Evolutionary conservation across 2,888 invertebrate genomes (phyloP).

Genomic region (Acleris laterana): DNA sequence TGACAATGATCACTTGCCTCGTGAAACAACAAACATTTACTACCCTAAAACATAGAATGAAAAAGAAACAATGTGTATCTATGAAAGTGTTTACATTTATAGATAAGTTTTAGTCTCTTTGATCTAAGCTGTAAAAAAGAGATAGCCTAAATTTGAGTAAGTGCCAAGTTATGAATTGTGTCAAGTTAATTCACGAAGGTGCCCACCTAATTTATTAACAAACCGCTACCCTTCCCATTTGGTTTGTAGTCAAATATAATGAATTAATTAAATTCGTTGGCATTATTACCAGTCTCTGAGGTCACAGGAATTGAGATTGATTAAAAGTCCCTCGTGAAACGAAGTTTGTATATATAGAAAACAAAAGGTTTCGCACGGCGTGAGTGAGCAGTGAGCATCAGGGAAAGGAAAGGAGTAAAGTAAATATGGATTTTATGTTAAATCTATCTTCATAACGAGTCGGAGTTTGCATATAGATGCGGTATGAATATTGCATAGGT

Average conservation of each 20-base stretch:
- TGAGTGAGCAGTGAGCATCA: conserved; percentile 6
- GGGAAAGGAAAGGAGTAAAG: conserved; percentile 16
- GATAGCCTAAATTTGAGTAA: too few relatives aligned
- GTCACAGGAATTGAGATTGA: conserved; percentile 33
- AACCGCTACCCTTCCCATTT: too few relatives aligned
- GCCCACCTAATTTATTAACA: too few relatives aligned
- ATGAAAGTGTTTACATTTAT: too few relatives aligned
- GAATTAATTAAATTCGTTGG: conserved; percentile 7
- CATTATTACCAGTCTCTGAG: conserved; percentile 21
- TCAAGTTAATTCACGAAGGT: too few relatives aligned
- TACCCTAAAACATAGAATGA: too few relatives aligned
- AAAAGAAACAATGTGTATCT: too few relatives aligned
- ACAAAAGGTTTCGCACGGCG: conserved; percentile 8
- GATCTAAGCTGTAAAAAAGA: too few relatives aligned
- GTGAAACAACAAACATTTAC: neutral
- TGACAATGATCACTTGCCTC: conserved; percentile 18
- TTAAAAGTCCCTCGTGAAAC: conserved; percentile 30
- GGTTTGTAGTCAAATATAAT: too few relatives aligned
- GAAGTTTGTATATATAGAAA: conserved; percentile 1
- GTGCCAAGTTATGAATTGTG: too few relatives aligned
- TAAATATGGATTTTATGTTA: conserved; percentile 33
- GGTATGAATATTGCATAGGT: conserved; percentile 33
- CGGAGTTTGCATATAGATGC: conserved; percentile 33
- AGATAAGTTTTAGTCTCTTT: too few relatives aligned
- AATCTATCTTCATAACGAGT: conserved; percentile 29